Evolutionary conservation across 92 coral and sea anemone genomes (phyloP).

Genomic region (Umimayanthus kanabou): DNA sequence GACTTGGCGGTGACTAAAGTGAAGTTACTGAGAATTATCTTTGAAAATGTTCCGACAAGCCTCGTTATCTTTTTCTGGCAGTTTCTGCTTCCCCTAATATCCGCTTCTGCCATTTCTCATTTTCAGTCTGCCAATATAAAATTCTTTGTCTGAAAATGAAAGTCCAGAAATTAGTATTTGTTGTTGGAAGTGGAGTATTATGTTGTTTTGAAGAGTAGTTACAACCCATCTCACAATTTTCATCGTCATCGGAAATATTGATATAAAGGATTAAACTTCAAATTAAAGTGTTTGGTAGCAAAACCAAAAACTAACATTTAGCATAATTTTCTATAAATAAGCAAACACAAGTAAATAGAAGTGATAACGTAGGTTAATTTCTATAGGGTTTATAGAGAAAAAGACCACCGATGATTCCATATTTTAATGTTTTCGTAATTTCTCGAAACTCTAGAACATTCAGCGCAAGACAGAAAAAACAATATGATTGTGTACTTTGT

Average conservation of each 20-base stretch:
- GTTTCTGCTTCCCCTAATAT: background rate
- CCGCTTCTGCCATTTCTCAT: constrained; percentile 7
- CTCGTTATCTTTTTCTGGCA: constrained; percentile 6
- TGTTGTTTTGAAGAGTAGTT: background rate
- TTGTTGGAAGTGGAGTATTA: too few relatives aligned
- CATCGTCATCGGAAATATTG: constrained; percentile 11
- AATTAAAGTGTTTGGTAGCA: background rate
- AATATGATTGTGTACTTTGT: too few relatives aligned
- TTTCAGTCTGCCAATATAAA: background rate
- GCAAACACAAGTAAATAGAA: background rate
- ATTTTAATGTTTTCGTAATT: too few relatives aligned
- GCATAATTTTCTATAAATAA: background rate
- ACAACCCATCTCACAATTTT: background rate
- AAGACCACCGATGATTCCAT: background rate
- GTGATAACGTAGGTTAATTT: too few relatives aligned
- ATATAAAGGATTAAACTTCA: background rate
- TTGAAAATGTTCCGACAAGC: background rate
- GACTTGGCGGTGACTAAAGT: constrained; percentile 8
- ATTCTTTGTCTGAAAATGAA: background rate
- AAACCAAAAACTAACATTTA: background rate
- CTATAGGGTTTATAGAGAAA: too few relatives aligned
- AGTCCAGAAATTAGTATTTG: background rate
- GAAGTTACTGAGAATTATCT: background rate
- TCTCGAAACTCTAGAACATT: background rate
- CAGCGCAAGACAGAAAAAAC: background rate